Conservation (phyloP, 2,888 invertebrate genomes). For the Bruchidius siliquastri region DNA sequence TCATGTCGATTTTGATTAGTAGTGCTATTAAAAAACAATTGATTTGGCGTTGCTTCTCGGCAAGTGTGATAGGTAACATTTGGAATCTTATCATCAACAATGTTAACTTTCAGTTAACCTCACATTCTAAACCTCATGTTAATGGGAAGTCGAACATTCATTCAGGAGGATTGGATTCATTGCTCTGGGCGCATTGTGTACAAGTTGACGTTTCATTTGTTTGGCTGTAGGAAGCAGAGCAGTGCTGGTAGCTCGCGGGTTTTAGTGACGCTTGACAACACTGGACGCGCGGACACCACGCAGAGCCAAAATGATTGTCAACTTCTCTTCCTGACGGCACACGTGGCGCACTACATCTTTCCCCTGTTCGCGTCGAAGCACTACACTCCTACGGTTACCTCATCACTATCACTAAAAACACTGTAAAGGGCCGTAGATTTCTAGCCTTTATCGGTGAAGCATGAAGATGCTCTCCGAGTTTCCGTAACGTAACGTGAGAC, state of each 20-base stretch:
- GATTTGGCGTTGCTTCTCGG: too few species aligned
- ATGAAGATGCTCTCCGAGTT: too few species aligned
- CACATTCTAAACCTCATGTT: too few species aligned
- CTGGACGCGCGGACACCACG: background rate
- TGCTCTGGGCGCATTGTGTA: slow-evolving; percentile 38
- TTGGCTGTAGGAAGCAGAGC: slow-evolving; percentile 51
- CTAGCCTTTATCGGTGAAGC: too few species aligned
- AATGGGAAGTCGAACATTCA: too few species aligned
- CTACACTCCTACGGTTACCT: background rate
- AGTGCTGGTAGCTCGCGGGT: slow-evolving; percentile 15
- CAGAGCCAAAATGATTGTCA: slow-evolving; percentile 86
- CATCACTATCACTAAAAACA: background rate
- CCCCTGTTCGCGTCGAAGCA: background rate
- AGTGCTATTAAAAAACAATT: too few species aligned
- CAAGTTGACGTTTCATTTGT: slow-evolving; percentile 88
- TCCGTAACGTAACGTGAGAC: too few species aligned
- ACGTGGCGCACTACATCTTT: slow-evolving; percentile 11
- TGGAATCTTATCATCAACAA: too few species aligned
- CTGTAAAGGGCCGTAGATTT: background rate
- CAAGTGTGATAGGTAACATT: too few species aligned
- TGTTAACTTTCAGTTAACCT: too few species aligned
- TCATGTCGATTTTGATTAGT: too few species aligned
- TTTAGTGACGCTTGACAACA: background rate
- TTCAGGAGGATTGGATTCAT: background rate
- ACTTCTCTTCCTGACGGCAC: slow-evolving; percentile 90